Evolutionary conservation across 2,888 invertebrate genomes (phyloP).

Genomic region (Plebejus anna): DNA sequence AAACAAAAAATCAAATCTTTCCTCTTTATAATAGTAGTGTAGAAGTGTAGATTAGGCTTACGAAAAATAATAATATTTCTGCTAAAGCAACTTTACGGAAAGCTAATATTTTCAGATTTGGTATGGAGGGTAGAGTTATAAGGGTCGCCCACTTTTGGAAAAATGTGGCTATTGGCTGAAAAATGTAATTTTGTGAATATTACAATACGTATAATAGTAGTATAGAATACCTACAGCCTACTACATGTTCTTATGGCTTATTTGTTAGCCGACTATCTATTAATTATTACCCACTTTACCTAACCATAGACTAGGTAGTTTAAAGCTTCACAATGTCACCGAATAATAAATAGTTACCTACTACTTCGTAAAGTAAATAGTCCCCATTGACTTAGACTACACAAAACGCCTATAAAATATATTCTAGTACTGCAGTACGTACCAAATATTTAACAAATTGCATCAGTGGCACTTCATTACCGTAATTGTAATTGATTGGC

Average conservation of each 20-base stretch:
- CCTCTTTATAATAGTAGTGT: too few species aligned
- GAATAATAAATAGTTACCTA: too few species aligned
- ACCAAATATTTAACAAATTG: slow-evolving; percentile 4
- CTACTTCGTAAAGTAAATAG: not conserved
- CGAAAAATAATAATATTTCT: not conserved
- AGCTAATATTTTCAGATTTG: not conserved
- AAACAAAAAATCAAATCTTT: too few species aligned
- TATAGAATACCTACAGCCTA: too few species aligned
- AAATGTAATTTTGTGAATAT: too few species aligned
- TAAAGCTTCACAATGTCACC: too few species aligned
- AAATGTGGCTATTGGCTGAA: not conserved
- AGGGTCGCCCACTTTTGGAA: not conserved
- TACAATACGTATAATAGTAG: too few species aligned
- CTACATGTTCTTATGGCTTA: too few species aligned
- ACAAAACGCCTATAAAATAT: not conserved
- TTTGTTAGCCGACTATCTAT: too few species aligned
- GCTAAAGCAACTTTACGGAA: not conserved
- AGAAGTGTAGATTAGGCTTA: not conserved
- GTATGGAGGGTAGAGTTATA: too few species aligned
- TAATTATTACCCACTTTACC: too few species aligned
- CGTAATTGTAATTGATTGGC: slow-evolving; percentile 18
- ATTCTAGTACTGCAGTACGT: not conserved
- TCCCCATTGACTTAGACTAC: not conserved
- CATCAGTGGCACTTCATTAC: slow-evolving; percentile 8
- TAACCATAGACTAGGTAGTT: too few species aligned